Conservation (phyloP, 2,797 vertebrate species). For the Pelobates cultripes region DNA sequence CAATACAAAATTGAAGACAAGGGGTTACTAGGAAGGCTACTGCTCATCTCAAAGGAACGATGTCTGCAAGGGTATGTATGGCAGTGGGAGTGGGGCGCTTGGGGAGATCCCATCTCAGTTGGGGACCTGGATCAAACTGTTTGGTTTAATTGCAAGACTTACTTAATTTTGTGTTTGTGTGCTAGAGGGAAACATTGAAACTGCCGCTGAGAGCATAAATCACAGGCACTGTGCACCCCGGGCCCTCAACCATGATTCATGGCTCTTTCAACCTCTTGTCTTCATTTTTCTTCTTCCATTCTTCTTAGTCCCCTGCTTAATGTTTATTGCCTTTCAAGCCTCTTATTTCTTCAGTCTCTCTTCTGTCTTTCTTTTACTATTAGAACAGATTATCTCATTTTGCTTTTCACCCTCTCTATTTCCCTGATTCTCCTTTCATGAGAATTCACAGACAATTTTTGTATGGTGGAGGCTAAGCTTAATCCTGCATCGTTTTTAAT, state of each 20-base stretch:
- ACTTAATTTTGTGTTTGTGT: constrained; percentile 27
- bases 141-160: constrained; percentile 39
- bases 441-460: too few relatives aligned
- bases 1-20: background rate
- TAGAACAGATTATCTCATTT: too few relatives aligned
- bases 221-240: constrained; percentile 12
- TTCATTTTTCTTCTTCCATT: background rate
- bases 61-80: background rate
- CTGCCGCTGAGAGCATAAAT: constrained; percentile 35
- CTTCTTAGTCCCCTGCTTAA: background rate
- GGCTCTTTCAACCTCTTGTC: background rate
- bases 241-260: constrained; percentile 24
- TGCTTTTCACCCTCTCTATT: too few relatives aligned
- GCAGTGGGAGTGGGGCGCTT: background rate
- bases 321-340: background rate
- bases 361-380: background rate
- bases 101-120: background rate
- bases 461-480: too few relatives aligned
- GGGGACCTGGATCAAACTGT: constrained; percentile 27
- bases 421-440: too few relatives aligned
- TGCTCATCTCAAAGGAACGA: background rate
- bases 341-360: background rate
- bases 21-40: background rate
- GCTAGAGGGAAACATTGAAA: constrained; percentile 23
- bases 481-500: too few relatives aligned